Evolutionary conservation across 2,888 invertebrate species (phyloP), one percentile per base, ranked within the genome.

Genomic region (Orthonychiurus folsomi): DNA sequence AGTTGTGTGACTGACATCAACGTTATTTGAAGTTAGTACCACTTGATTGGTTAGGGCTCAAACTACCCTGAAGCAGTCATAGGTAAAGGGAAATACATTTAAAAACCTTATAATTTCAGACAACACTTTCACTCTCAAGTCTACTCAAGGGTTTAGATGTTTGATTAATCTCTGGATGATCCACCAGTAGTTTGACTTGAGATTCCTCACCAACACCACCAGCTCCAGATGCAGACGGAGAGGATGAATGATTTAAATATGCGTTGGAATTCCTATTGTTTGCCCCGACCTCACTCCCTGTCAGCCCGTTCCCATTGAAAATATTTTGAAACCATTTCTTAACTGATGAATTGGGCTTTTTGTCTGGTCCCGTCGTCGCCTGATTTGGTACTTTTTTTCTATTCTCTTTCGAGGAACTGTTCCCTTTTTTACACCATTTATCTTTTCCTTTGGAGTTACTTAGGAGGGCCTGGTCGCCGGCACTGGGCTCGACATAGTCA

Each of bases 291-390:
- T 52, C 26, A 37, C 52, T 18, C 21, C 28, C 25, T 56, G 24
- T 60, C 9, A 58, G 37, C 53, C 61, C 61, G 50, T 58, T 64
- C 21, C 72, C 70, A 57, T 72, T 71, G 1, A 72, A 47, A 60
- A 73, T 68, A 26, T 67, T 73, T 56, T 73, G 71, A 59, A 73
- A 73, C 73, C 73, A 73, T 53, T 67, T 70, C 55, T 68, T 73
- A 9, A 73, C 57, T 9, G 66, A 65, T 28, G 68, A 65, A 1
- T 65, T 63, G 53, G 67, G 65, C 20, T 52, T 58, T 56, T 70
- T 5, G 15, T 37, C 37, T 37, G 37, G 37, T 37, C 37, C 37
- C 37, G n/a, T n/a, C n/a, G n/a, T n/a, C n/a, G 15, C 37, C 37
- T 37, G 37, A 37, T 37, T 37, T 37, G 37, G 37, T 37, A 37